phyloP scores from a whole-genome alignment of 2,113 vertebrate species.

The Bolborhynchus lineola region DNA sequence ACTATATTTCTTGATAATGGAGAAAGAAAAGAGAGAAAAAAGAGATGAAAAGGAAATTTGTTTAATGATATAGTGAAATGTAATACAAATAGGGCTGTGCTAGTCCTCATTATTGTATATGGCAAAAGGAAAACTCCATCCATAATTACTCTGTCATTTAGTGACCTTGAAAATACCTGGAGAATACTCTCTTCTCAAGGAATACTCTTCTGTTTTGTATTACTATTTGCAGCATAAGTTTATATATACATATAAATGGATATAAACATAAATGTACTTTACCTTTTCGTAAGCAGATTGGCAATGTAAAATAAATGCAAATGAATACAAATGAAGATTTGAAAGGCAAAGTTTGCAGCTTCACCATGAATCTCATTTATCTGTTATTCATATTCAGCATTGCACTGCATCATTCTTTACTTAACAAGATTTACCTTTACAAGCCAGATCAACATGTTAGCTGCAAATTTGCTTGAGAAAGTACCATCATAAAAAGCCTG shows the following conservation, averaged over 20 bases:
- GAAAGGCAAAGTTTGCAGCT: slow-evolving; percentile 25
- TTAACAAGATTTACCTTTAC: not conserved
- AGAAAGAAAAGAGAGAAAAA: not conserved
- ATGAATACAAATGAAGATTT: not conserved
- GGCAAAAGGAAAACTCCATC: not conserved
- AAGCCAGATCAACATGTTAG: not conserved
- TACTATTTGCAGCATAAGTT: not conserved
- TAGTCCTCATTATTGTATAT: not conserved
- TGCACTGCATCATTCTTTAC: not conserved
- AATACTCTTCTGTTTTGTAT: not conserved
- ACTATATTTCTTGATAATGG: not conserved
- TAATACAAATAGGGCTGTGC: not conserved
- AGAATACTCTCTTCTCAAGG: not conserved
- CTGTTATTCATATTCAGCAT: not conserved
- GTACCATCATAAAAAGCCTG: not conserved
- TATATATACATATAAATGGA: not conserved
- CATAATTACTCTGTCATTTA: not conserved
- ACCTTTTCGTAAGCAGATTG: not conserved
- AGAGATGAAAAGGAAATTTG: not conserved
- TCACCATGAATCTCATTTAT: not conserved
- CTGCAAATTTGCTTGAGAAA: not conserved
- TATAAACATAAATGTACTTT: not conserved
- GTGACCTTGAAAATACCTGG: not conserved
- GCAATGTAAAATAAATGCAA: not conserved
- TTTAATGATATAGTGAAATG: not conserved